Evolutionary conservation across 2,888 invertebrate genomes (phyloP), one percentile per base, ranked within the genome.

Genomic region (Antheraea yamamai): DNA sequence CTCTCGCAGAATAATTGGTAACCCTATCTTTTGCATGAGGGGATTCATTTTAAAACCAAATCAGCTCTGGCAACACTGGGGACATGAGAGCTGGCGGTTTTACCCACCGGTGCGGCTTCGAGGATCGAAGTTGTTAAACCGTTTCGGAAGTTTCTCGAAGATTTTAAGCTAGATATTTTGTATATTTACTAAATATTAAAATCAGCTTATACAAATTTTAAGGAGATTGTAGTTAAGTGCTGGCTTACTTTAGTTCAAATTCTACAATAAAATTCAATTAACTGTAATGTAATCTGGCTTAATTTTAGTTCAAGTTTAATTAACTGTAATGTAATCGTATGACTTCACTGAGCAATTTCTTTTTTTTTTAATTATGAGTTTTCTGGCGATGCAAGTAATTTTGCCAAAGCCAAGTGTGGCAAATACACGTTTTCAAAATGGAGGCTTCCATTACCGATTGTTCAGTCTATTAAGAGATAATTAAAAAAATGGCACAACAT

Each of bases 41-140:
- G 8, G 70, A 73, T 78, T 82, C 78, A 83, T 83, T 83, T 83
- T 77, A 83, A 83, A 81, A 83, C 78, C 83, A 83, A 83, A 83
- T 81, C 82, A 81, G 82, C 78, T 81, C 80, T 82, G 83, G 80
- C 81, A 82, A 79, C 79, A 79, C 66, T 51, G 77, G 73, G 30
- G 68, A 70, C 61, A 71, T 14, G 47, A 71, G 23, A 26, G 55
- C 8, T 70, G 70, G 52, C 71, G 51, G 47, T 8, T 61, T 61
- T 61, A 3, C 20, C 2, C 55, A 39, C 30, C 18, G 18, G 20
- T 39, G 39, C 68, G 68, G 68, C 20, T 70, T 39, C 16, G 70
- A n/a, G 39, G 20, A n/a, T n/a, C 39, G n/a, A 3, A 70, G n/a
- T 70, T 70, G 66, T 26, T 35, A 26, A 18, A 68, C 35, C 8